phyloP scores from a whole-genome alignment of 2,888 invertebrate species.

The Lamproptera curius region DNA sequence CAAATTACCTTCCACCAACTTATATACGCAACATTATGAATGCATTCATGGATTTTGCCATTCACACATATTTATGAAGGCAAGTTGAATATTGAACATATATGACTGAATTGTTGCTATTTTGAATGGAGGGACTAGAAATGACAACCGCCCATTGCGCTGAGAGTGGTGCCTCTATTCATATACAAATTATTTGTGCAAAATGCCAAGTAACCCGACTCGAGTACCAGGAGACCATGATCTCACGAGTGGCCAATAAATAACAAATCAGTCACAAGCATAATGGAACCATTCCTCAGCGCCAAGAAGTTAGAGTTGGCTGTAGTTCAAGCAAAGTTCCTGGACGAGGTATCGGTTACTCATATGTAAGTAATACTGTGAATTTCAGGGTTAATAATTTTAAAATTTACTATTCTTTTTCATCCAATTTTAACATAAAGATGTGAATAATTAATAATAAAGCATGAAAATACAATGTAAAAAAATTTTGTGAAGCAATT shows the following conservation, averaged over 20 bases:
- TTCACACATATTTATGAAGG: too few relatives aligned
- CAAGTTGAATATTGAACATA: neutral
- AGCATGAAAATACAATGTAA: too few relatives aligned
- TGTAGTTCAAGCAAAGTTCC: slow-evolving; percentile 58
- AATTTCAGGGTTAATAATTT: too few relatives aligned
- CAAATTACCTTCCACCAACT: too few relatives aligned
- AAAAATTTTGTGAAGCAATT: too few relatives aligned
- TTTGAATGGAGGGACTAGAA: slow-evolving; percentile 5
- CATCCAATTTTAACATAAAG: slow-evolving; percentile 15
- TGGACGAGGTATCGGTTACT: slow-evolving; percentile 29
- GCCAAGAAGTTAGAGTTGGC: slow-evolving; percentile 65
- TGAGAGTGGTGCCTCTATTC: slow-evolving; percentile 16
- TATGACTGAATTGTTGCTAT: slow-evolving; percentile 4
- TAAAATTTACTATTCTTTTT: too few relatives aligned
- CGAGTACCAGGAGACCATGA: slow-evolving; percentile 36
- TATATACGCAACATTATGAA: too few relatives aligned
- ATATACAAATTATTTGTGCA: slow-evolving; percentile 23
- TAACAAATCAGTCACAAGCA: slow-evolving; percentile 68
- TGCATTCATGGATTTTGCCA: too few relatives aligned
- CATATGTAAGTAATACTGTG: slow-evolving; percentile 34
- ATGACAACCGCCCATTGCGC: slow-evolving; percentile 6
- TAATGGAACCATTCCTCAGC: slow-evolving; percentile 62
- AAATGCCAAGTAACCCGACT: slow-evolving; percentile 34
- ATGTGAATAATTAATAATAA: neutral
- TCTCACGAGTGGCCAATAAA: slow-evolving; percentile 61